These are phyloP conservation scores for Phyllotis vaccarum DNA, from an alignment of 2,797 vertebrate species.

Conservation along the genomic window DNA sequence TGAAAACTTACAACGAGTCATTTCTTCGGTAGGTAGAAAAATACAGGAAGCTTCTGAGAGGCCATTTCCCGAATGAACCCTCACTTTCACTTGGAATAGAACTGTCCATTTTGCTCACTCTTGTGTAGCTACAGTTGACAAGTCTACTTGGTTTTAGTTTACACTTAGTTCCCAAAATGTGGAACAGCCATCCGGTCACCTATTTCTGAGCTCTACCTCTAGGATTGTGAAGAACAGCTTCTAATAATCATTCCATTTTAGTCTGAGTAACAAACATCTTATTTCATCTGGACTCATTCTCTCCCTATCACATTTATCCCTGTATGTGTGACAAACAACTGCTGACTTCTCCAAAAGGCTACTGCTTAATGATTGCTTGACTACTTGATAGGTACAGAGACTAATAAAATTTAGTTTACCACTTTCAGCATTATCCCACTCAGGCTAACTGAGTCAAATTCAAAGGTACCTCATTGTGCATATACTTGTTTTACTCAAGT, in stretches of 20 bases:
- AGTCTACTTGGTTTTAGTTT: neutral
- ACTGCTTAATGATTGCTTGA: neutral
- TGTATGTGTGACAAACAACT: rapidly evolving
- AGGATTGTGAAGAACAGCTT: neutral
- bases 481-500: neutral
- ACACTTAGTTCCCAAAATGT: neutral
- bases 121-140: neutral
- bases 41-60: neutral
- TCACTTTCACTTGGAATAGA: neutral
- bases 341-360: too few relatives aligned
- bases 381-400: neutral
- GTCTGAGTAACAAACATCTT: too few relatives aligned
- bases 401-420: neutral
- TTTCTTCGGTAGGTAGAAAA: neutral
- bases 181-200: rapidly evolving
- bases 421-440: neutral
- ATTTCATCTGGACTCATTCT: neutral
- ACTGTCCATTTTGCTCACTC: neutral
- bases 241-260: neutral
- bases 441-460: neutral
- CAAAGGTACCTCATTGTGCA: neutral
- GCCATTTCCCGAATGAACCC: neutral
- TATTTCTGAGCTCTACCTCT: neutral
- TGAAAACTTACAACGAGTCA: neutral
- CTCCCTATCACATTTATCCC: neutral